Evolutionary conservation across 2,113 vertebrate genomes (phyloP).

Genomic region (Glaucomys volans): DNA sequence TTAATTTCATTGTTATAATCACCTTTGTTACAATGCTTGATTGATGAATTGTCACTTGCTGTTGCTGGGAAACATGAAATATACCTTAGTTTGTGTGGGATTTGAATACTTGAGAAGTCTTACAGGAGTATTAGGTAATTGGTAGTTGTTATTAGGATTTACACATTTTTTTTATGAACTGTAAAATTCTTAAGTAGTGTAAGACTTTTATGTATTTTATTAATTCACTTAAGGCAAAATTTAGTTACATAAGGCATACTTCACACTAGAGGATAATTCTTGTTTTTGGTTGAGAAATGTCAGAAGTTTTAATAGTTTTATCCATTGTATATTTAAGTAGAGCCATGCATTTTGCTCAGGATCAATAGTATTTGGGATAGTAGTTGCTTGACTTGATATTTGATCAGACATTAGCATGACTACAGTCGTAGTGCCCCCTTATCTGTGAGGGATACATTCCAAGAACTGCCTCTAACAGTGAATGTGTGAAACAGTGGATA

Average conservation of each 20-base stretch:
- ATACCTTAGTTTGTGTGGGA: slow-evolving; percentile 3
- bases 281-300: not conserved
- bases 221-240: slow-evolving; percentile 9
- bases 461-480: rapidly evolving
- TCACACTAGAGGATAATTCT: not conserved
- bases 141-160: not conserved
- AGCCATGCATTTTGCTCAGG: not conserved
- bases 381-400: slow-evolving; percentile 29
- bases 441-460: not conserved
- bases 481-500: not conserved
- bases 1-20: slow-evolving; percentile 27
- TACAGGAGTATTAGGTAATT: not conserved
- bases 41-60: slow-evolving; percentile 7
- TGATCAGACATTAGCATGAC: not conserved
- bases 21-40: not conserved
- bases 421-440: not conserved
- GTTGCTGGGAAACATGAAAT: not conserved
- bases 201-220: slow-evolving; percentile 29
- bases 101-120: slow-evolving; percentile 30
- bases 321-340: not conserved
- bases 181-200: not conserved
- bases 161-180: not conserved
- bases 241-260: not conserved
- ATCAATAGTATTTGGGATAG: not conserved
- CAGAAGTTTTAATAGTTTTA: not conserved